Percentiles rank a stretch among this genome's conserved stretches.
phyloP scores from a whole-genome alignment of 2,888 invertebrate species.

The Cheilosia variabilis region DNA sequence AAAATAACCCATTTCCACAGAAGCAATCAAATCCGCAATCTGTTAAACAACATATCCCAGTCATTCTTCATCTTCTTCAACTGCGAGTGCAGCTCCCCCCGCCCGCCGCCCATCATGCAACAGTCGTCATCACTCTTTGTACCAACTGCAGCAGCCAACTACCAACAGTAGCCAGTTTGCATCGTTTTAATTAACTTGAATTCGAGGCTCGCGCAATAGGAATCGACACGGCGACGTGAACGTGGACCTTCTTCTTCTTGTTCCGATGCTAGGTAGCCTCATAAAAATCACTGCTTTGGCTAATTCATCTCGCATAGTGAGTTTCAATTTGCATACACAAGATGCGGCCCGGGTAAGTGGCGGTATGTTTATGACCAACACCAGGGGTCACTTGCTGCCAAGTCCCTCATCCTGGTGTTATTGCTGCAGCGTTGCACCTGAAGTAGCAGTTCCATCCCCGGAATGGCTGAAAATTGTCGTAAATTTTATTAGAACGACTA shows the following conservation, averaged over 20 bases:
- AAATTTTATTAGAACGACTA: slow-evolving; percentile 67
- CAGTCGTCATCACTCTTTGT: neutral
- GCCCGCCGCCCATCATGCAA: neutral
- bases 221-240: slow-evolving; percentile 36
- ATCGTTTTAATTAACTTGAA: slow-evolving; percentile 73
- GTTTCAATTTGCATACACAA: slow-evolving; percentile 71
- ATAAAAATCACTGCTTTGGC: slow-evolving; percentile 71
- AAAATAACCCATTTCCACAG: slow-evolving; percentile 40
- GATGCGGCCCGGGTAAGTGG: slow-evolving; percentile 5
- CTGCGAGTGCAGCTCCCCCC: neutral
- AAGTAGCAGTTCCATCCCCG: slow-evolving; percentile 64
- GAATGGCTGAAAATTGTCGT: slow-evolving; percentile 70
- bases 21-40: slow-evolving; percentile 60
- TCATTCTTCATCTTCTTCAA: slow-evolving; percentile 39
- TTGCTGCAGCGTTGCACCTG: slow-evolving; percentile 55
- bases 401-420: slow-evolving; percentile 38
- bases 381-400: slow-evolving; percentile 33
- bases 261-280: slow-evolving; percentile 19
- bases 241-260: slow-evolving; percentile 9
- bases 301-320: slow-evolving; percentile 57
- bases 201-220: slow-evolving; percentile 46
- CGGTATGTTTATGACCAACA: slow-evolving; percentile 51
- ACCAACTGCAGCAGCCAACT: slow-evolving; percentile 16
- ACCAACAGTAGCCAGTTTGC: slow-evolving; percentile 65
- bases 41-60: slow-evolving; percentile 34